Percentiles rank a stretch among this genome's conserved stretches.
Conservation (phyloP, 1,140 invertebrate species). For the Drosophila azteca region DNA sequence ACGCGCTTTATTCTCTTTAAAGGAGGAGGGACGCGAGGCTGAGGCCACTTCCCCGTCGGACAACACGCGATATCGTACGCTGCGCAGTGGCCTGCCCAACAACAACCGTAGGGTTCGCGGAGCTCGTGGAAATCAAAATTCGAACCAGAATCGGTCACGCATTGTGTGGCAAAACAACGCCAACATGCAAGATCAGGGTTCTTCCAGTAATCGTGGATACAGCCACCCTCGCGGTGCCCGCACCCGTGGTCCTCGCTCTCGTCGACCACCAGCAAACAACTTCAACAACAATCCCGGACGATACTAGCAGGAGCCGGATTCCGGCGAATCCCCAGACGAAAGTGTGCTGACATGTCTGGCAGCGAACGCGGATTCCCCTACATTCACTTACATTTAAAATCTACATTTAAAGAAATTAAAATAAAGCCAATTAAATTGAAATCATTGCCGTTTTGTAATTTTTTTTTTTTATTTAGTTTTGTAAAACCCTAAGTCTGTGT, state of each 20-base stretch:
- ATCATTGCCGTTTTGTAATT: conserved; percentile 25
- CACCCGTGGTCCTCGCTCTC: conserved; percentile 62
- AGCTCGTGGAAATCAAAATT: no score
- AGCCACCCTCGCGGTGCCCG: conserved; percentile 45
- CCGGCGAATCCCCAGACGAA: conserved; percentile 12
- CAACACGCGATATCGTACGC: conserved; percentile 70
- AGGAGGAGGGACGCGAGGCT: conserved; percentile 88
- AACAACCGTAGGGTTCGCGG: conserved; percentile 65
- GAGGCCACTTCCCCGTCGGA: conserved; percentile 87
- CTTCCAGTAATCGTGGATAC: conserved; percentile 46
- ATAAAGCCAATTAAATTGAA: conserved; percentile 25
- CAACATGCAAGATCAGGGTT: conserved; percentile 62
- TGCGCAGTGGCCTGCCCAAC: conserved; percentile 66
- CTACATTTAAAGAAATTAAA: no score
- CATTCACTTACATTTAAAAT: not conserved
- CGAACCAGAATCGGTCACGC: conserved; percentile 42
- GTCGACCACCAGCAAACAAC: conserved; percentile 70
- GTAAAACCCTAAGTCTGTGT: conserved; percentile 78
- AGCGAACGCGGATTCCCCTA: conserved; percentile 22
- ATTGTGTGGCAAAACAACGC: conserved; percentile 83
- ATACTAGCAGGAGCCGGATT: conserved; percentile 28
- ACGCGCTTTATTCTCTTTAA: not conserved
- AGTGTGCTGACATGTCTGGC: not conserved
- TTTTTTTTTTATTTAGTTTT: conserved; percentile 74
- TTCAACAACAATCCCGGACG: conserved; percentile 60